Percentiles rank a stretch among this genome's conserved stretches.
Conservation (phyloP, 2,888 invertebrate species). For the Pristionchus exspectatus region DNA sequence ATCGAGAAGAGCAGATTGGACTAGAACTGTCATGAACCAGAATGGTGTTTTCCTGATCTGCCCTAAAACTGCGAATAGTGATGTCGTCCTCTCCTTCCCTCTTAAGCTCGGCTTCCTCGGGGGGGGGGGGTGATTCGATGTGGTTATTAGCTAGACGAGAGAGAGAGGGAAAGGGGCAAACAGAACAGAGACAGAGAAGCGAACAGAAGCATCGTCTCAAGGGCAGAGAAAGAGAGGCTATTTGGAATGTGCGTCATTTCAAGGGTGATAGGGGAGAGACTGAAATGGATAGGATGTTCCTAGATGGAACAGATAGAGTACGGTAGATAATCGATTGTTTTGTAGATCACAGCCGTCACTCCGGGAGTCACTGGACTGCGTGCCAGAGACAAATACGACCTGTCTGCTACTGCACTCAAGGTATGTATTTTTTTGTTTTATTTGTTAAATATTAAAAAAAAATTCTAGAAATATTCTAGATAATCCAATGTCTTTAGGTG, state of each 20-base stretch:
- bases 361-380: slow-evolving; percentile 60
- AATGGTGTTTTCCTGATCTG: background rate
- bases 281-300: slow-evolving; percentile 16
- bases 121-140: background rate
- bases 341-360: slow-evolving; percentile 63
- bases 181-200: slow-evolving; percentile 23
- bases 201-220: slow-evolving; percentile 35
- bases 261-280: background rate
- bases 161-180: background rate
- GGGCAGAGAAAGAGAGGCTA: slow-evolving; percentile 24
- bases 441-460: background rate
- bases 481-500: background rate
- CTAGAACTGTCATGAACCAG: background rate
- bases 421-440: slow-evolving; percentile 19
- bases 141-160: background rate
- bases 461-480: background rate
- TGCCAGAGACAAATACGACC: slow-evolving; percentile 60
- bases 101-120: background rate
- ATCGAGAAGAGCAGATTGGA: background rate
- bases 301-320: background rate
- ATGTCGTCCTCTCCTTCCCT: background rate
- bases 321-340: background rate
- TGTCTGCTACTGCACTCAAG: slow-evolving; percentile 56
- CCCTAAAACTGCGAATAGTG: background rate
- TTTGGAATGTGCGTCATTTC: slow-evolving; percentile 37